Conservation (phyloP, 2,113 vertebrate genomes). For the Corythornis cristatus region DNA sequence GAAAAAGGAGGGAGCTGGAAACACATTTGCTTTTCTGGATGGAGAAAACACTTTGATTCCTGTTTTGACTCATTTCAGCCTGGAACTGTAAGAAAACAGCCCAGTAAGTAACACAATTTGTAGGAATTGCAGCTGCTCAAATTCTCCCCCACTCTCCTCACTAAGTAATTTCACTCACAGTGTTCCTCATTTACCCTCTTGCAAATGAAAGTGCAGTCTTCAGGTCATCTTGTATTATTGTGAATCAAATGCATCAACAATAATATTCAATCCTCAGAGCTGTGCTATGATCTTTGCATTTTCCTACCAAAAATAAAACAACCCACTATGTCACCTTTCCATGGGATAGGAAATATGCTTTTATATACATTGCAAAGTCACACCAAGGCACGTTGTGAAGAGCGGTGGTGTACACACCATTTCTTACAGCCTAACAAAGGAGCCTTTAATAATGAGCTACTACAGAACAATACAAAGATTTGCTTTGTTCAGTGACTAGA, state of each 20-base stretch:
- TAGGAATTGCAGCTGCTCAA: neutral
- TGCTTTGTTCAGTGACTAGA: slow-evolving; percentile 58
- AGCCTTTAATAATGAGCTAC: slow-evolving; percentile 32
- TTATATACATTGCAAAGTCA: slow-evolving; percentile 5
- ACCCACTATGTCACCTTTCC: neutral
- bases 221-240: accelerated
- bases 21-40: neutral
- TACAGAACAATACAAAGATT: slow-evolving; percentile 54
- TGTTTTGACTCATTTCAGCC: slow-evolving; percentile 25
- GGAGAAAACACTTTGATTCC: slow-evolving; percentile 2
- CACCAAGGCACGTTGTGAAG: neutral
- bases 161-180: neutral
- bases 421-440: slow-evolving; percentile 40
- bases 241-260: neutral
- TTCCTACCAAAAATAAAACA: neutral
- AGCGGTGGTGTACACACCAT: neutral
- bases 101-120: neutral
- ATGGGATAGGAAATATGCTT: neutral
- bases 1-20: neutral
- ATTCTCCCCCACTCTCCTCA: neutral
- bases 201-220: neutral
- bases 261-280: neutral
- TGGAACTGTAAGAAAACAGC: neutral
- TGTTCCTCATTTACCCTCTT: neutral
- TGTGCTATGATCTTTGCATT: neutral